Conservation (phyloP, 2,888 invertebrate genomes). For the Micoletzkya japonica region DNA sequence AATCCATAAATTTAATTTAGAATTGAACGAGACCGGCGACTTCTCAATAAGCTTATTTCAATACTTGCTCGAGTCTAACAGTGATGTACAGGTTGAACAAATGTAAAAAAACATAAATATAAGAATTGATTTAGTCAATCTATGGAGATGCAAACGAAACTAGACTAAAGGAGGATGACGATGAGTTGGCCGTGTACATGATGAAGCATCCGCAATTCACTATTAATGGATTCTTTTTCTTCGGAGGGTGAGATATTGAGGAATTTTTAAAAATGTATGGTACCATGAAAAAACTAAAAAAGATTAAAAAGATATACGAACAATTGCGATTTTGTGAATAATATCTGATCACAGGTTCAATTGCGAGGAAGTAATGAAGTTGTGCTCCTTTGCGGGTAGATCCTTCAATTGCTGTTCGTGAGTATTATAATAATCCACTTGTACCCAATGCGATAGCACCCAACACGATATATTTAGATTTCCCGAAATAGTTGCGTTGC, state of each 20-base stretch:
- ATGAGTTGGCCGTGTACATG: conserved; percentile 33
- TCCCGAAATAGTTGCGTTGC: no score
- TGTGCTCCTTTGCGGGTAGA: conserved; percentile 54
- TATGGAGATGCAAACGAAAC: conserved; percentile 18
- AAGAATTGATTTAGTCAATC: conserved; percentile 18
- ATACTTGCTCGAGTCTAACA: conserved; percentile 49
- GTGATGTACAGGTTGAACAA: conserved; percentile 35
- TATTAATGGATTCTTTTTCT: conserved; percentile 46
- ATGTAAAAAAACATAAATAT: neutral
- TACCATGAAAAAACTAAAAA: neutral
- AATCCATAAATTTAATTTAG: conserved; percentile 31
- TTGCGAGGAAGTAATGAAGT: conserved; percentile 50
- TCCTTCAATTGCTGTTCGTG: conserved; percentile 52
- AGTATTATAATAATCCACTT: neutral
- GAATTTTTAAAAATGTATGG: neutral
- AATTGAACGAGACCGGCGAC: conserved; percentile 46
- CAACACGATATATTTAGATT: no score
- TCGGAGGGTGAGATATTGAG: conserved; percentile 37
- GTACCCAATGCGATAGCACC: no score
- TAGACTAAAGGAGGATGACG: conserved; percentile 30
- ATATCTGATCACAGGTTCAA: conserved; percentile 29
- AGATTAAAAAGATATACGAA: neutral
- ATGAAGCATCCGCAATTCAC: conserved; percentile 42
- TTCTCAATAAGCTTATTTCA: conserved; percentile 50
- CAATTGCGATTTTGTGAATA: neutral